Evolutionary conservation across 2,113 vertebrate genomes (phyloP), one percentile per base, ranked within the genome.

Genomic region (Gobio gobio): DNA sequence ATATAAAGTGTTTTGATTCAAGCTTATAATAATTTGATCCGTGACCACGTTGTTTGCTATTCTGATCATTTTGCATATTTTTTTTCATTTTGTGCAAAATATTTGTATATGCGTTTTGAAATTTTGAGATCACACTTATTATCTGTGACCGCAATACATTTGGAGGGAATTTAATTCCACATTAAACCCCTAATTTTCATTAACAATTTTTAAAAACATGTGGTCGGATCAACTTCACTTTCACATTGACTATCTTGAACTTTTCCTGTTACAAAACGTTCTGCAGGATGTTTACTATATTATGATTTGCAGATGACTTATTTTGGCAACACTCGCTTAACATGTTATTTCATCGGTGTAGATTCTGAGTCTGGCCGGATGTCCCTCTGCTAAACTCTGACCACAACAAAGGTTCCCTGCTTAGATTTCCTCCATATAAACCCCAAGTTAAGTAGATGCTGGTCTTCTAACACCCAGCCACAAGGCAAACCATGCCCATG

Each of bases 361-460:
- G 59, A 81, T 83, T 80, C 59, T 10, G 54, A 49, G 8, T 24
- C 78, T 82, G 85, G 72, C 49, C 56, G 26, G n/a, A 73, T 66
- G 54, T 63, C 61, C 47, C 78, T 40, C 76, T 24, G 70, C 26
- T 45, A 43, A 14, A 36, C 54, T 18, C 13, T 40, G 72, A 83
- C 73, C 83, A 84, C 85, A 78, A 88, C 77, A 86, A 81, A 84
- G 51, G 40, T 33, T 70, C 70, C 36, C 56, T n/a, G 70, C 63
- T 59, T 78, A 74, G 26, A 84, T 26, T 54, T 63, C 78, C 74
- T 86, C 43, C 70, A 26, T 18, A 51, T 40, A 51, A 84, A 61
- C 45, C 22, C 18, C 1, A 54, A 26, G 24, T 61, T 68, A 84
- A 74, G 70, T 29, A 81, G 78, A 87, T 49, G 56, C 54, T 49